Evolutionary conservation across 2,888 invertebrate genomes (phyloP).

Genomic region (Coronaproctus castanopsis): DNA sequence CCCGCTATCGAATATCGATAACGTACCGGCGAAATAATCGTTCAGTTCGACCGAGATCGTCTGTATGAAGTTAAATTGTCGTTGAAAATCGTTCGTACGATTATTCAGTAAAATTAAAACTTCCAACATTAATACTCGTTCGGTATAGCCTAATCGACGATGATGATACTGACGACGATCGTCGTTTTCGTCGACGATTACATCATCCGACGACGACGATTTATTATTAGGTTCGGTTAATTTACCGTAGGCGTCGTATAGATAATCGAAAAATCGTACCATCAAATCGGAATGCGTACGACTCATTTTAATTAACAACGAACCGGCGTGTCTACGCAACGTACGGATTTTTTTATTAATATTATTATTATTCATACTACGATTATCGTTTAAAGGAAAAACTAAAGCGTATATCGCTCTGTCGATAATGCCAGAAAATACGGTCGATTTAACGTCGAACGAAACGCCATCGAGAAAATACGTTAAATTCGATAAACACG

Average conservation of each 20-base stretch:
- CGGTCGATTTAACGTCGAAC: no score
- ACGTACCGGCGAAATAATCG: conserved; percentile 9
- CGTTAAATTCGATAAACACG: conserved; percentile 77
- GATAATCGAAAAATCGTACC: conserved; percentile 58
- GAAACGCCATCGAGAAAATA: conserved; percentile 76
- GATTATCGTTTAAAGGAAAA: no score
- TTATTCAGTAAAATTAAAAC: conserved; percentile 65
- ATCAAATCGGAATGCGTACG: conserved; percentile 67
- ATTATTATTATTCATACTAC: no score
- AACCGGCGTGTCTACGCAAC: conserved; percentile 61
- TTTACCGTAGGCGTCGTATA: no score
- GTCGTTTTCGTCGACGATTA: conserved; percentile 2
- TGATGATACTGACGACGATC: conserved; percentile 1
- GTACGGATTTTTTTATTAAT: conserved; percentile 2
- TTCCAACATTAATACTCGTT: conserved; percentile 30
- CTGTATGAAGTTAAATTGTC: conserved; percentile 44
- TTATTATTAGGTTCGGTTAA: no score
- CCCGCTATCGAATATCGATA: conserved; percentile 4
- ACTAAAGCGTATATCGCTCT: no score
- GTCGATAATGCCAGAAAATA: no score
- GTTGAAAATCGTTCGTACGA: conserved; percentile 70
- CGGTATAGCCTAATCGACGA: conserved; percentile 5
- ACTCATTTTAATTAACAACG: conserved; percentile 71
- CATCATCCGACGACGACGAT: no score
- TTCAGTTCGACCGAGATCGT: conserved; percentile 30